Conservation (phyloP, 2,113 vertebrate species). For the Eupsittula cactorum region DNA sequence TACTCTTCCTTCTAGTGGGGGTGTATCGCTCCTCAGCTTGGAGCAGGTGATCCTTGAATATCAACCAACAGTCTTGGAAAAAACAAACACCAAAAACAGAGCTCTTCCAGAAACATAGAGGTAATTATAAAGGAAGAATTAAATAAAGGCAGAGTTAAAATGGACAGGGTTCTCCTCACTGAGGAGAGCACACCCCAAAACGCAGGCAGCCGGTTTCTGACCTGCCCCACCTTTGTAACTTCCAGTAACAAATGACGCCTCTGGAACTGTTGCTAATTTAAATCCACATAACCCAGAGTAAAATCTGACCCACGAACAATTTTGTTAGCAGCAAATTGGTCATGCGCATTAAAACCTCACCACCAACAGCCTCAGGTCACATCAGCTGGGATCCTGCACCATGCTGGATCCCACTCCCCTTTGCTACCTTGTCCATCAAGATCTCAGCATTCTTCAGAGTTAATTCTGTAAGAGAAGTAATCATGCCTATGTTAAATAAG, state of each 20-base stretch:
- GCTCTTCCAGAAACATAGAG: neutral
- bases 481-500: conserved; percentile 33
- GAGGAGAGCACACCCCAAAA: neutral
- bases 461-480: neutral
- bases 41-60: too few relatives aligned
- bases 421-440: neutral
- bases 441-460: conserved; percentile 27
- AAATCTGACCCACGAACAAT: conserved; percentile 24
- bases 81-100: neutral
- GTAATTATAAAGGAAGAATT: neutral
- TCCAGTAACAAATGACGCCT: neutral
- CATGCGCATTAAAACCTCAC: neutral
- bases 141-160: neutral
- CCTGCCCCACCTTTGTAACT: neutral
- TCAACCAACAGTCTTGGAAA: too few relatives aligned
- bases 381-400: conserved; percentile 3
- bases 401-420: neutral
- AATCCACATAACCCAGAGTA: neutral
- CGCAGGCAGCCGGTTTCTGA: neutral
- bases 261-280: neutral
- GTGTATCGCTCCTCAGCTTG: too few relatives aligned
- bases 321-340: conserved; percentile 38
- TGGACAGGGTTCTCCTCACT: neutral
- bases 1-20: too few relatives aligned
- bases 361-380: conserved; percentile 1